phyloP scores from a whole-genome alignment of 2,888 invertebrate species.

The Leptinotarsa peninsularis region DNA sequence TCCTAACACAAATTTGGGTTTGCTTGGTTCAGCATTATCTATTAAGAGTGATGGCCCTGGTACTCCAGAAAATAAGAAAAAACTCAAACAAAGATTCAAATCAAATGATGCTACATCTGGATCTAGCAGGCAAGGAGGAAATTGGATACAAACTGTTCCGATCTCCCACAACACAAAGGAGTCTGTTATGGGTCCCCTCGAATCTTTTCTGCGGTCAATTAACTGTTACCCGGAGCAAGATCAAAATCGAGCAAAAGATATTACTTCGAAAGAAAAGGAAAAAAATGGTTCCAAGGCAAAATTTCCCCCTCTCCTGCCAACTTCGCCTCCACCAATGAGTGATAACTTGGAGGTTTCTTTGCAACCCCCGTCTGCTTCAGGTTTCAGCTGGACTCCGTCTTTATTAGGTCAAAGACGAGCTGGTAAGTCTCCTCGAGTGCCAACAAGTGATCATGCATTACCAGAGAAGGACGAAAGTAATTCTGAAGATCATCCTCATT shows the following conservation, averaged over 20 bases:
- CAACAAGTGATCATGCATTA: constrained; percentile 52
- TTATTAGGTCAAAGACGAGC: constrained; percentile 58
- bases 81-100: constrained; percentile 53
- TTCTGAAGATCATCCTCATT: constrained; percentile 53
- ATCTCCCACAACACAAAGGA: constrained; percentile 57
- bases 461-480: constrained; percentile 61
- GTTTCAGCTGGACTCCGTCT: constrained; percentile 65
- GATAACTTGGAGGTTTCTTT: constrained; percentile 51
- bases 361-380: constrained; percentile 55
- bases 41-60: constrained; percentile 41
- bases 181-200: constrained; percentile 62
- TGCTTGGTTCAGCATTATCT: constrained; percentile 42
- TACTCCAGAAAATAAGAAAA: constrained; percentile 45
- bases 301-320: constrained; percentile 42
- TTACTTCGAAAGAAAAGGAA: constrained; percentile 44
- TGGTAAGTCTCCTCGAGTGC: constrained; percentile 51
- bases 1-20: constrained; percentile 54
- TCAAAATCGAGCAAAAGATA: constrained; percentile 52
- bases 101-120: constrained; percentile 26
- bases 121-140: constrained; percentile 33
- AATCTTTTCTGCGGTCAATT: constrained; percentile 62
- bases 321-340: constrained; percentile 54
- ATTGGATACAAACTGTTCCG: constrained; percentile 59
- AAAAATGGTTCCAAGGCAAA: constrained; percentile 40
- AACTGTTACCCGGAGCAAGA: constrained; percentile 63